Evolutionary conservation across 2,888 invertebrate species (phyloP).

Genomic region (Lottia gigantea): DNA sequence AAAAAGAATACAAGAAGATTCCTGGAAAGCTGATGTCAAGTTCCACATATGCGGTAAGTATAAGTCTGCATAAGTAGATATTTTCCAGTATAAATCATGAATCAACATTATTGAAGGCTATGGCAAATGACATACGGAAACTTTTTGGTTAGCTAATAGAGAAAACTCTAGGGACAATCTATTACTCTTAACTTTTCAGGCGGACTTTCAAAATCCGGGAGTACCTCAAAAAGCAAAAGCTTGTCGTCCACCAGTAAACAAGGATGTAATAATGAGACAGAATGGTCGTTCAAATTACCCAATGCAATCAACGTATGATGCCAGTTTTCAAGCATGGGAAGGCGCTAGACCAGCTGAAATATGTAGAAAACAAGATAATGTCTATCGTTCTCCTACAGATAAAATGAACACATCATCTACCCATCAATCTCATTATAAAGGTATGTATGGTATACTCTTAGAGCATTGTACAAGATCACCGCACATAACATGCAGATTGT

Average conservation of each 20-base stretch:
- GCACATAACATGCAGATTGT: too few relatives aligned
- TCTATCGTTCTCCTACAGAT: slow-evolving; percentile 22
- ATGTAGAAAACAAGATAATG: slow-evolving; percentile 14
- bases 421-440: slow-evolving; percentile 22
- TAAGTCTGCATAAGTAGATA: too few relatives aligned
- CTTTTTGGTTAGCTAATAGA: too few relatives aligned
- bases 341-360: slow-evolving; percentile 13
- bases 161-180: too few relatives aligned
- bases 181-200: slow-evolving; percentile 6
- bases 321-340: slow-evolving; percentile 13
- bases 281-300: background rate
- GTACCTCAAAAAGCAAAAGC: background rate
- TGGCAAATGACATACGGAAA: too few relatives aligned
- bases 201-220: slow-evolving; percentile 12
- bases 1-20: slow-evolving; percentile 18
- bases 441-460: slow-evolving; percentile 14
- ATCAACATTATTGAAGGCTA: too few relatives aligned
- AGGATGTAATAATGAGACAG: slow-evolving; percentile 2
- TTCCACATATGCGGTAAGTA: slow-evolving; percentile 18
- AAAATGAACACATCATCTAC: slow-evolving; percentile 17
- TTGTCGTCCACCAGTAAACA: background rate
- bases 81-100: too few relatives aligned
- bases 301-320: slow-evolving; percentile 8
- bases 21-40: background rate
- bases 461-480: too few relatives aligned